Evolutionary conservation across 2,113 vertebrate genomes (phyloP).

Genomic region (Pyrgilauda ruficollis): DNA sequence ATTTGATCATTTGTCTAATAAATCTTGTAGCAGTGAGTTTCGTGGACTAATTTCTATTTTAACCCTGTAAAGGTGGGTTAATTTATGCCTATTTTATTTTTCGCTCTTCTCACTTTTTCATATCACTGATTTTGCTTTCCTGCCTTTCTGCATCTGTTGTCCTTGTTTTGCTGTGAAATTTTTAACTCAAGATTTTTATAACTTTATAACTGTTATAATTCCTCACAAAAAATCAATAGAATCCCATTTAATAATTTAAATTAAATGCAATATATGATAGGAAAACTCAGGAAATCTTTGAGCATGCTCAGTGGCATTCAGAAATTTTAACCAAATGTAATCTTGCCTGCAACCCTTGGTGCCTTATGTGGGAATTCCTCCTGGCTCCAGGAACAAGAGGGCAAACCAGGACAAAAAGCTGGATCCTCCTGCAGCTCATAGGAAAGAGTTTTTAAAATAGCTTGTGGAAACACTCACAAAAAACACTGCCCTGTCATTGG

Average conservation of each 20-base stretch:
- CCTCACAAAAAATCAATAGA: not conserved
- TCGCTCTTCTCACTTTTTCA: not conserved
- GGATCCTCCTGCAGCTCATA: not conserved
- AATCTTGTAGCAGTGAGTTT: not conserved
- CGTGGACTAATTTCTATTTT: not conserved
- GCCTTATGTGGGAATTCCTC: not conserved
- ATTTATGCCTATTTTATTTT: not conserved
- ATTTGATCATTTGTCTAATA: not conserved
- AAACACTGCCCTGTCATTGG: conserved; percentile 40
- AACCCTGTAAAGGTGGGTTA: not conserved
- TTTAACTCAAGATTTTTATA: not conserved
- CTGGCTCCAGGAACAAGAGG: not conserved
- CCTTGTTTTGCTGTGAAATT: not conserved
- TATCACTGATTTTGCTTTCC: not conserved
- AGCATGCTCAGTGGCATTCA: not conserved
- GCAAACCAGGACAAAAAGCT: not conserved
- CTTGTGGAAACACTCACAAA: not conserved
- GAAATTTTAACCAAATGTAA: not conserved
- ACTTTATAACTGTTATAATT: not conserved
- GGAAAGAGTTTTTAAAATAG: not conserved
- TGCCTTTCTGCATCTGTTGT: not conserved
- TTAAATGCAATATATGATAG: not conserved
- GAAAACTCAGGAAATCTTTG: not conserved
- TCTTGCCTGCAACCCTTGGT: not conserved
- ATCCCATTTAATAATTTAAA: not conserved